Percentiles rank a stretch among this genome's conserved stretches.
Evolutionary conservation across 1,140 invertebrate genomes (phyloP).

Genomic region (Nautilus pompilius): DNA sequence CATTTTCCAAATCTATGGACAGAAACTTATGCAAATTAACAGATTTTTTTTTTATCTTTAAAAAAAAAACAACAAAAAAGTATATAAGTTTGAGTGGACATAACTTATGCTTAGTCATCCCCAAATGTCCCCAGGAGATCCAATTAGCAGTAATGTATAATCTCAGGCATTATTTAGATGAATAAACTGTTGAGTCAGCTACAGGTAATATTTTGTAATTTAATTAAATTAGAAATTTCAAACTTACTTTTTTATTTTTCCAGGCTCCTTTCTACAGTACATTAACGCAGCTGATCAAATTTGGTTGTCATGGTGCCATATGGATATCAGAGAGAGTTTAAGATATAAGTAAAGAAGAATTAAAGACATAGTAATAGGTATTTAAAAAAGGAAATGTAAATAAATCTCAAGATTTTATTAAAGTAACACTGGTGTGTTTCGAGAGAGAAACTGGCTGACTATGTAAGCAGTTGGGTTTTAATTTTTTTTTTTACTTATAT

Average conservation of each 20-base stretch:
- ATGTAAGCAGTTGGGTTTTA: too few relatives aligned
- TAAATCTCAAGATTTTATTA: too few relatives aligned
- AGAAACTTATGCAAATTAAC: too few relatives aligned
- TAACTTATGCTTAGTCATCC: background rate
- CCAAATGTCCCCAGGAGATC: background rate
- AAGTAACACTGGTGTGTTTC: too few relatives aligned
- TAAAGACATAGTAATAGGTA: too few relatives aligned
- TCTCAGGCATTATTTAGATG: background rate
- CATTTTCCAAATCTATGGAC: too few relatives aligned
- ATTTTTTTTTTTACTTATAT: too few relatives aligned
- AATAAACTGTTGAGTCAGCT: background rate
- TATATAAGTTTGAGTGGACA: background rate
- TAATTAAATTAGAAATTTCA: background rate
- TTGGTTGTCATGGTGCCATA: constrained; percentile 91
- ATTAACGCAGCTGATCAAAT: constrained; percentile 81
- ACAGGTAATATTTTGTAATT: background rate
- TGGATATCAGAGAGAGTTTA: constrained; percentile 89
- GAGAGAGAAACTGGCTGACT: too few relatives aligned
- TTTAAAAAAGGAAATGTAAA: too few relatives aligned
- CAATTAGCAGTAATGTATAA: background rate
- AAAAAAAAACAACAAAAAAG: background rate
- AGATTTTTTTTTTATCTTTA: too few relatives aligned
- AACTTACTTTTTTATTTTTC: constrained; percentile 46
- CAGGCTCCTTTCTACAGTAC: constrained; percentile 88
- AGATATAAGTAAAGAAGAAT: too few relatives aligned